Conservation (phyloP, 2,888 invertebrate genomes). For the Autographa gamma region DNA sequence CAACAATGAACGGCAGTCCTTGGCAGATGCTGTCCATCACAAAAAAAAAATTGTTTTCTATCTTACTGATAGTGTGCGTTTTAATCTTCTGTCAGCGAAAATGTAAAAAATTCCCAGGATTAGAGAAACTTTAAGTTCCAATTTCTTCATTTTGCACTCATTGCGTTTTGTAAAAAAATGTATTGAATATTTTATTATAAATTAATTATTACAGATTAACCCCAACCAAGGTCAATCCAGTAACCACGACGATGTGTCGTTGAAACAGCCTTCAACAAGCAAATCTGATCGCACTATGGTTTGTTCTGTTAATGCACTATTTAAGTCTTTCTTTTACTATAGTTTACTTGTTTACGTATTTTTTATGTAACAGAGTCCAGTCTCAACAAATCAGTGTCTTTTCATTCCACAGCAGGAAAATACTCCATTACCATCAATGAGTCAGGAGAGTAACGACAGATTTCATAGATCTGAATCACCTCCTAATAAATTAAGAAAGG, state of each 20-base stretch:
- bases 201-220: not conserved
- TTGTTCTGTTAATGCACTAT: slow-evolving; percentile 1
- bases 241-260: slow-evolving; percentile 1
- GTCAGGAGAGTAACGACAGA: not conserved
- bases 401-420: slow-evolving; percentile 1
- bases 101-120: too few species aligned
- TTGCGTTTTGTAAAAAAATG: not conserved
- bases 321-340: not conserved
- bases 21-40: not conserved
- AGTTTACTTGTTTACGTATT: too few species aligned
- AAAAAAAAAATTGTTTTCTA: too few species aligned
- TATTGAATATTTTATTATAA: slow-evolving; percentile 1
- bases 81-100: too few species aligned
- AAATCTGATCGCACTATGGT: slow-evolving; percentile 1
- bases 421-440: not conserved
- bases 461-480: not conserved
- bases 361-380: not conserved
- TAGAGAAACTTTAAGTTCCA: too few species aligned
- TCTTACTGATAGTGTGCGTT: too few species aligned
- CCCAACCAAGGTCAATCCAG: not conserved
- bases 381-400: not conserved
- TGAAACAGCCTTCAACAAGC: not conserved
- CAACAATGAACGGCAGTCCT: not conserved
- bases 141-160: not conserved
- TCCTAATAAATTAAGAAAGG: not conserved